These are phyloP conservation scores for Eupithecia subfuscata DNA, from an alignment of 2,888 invertebrate genomes.

Conservation along the genomic window DNA sequence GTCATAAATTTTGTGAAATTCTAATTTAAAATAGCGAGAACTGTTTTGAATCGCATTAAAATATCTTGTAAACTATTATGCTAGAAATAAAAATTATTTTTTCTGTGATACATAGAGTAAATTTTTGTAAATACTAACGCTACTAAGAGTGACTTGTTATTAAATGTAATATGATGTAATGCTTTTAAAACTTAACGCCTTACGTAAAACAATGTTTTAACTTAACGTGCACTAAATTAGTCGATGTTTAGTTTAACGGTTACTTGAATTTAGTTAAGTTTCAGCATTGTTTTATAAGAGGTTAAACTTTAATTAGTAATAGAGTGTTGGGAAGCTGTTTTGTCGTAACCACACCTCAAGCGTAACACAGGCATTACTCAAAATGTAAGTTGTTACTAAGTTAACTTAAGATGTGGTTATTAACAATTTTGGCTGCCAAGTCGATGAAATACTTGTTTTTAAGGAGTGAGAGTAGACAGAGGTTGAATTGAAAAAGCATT, in stretches of 20 bases:
- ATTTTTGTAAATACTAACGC: conserved; percentile 74
- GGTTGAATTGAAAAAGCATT: conserved; percentile 47
- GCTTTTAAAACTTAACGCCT: conserved; percentile 60
- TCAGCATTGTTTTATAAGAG: conserved; percentile 16
- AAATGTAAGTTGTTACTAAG: neutral
- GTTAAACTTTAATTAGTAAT: conserved; percentile 52
- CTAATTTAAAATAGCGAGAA: conserved; percentile 18
- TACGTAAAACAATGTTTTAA: conserved; percentile 52
- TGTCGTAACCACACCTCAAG: conserved; percentile 3
- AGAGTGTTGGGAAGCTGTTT: conserved; percentile 51
- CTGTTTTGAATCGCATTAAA: conserved; percentile 40
- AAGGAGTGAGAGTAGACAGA: conserved; percentile 64
- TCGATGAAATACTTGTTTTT: conserved; percentile 40
- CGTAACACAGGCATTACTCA: neutral
- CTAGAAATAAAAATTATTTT: conserved; percentile 78
- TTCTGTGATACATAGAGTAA: conserved; percentile 83
- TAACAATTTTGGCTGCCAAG: neutral
- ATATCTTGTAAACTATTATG: conserved; percentile 60
- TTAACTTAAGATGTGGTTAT: neutral
- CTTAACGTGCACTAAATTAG: neutral
- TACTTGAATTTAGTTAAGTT: neutral
- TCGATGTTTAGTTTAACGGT: neutral
- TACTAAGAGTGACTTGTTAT: conserved; percentile 68
- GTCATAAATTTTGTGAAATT: conserved; percentile 11
- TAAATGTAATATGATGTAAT: conserved; percentile 64